Evolutionary conservation across 2,797 vertebrate genomes (phyloP), one percentile per base, ranked within the genome.

Genomic region (Sitta carolinensis): DNA sequence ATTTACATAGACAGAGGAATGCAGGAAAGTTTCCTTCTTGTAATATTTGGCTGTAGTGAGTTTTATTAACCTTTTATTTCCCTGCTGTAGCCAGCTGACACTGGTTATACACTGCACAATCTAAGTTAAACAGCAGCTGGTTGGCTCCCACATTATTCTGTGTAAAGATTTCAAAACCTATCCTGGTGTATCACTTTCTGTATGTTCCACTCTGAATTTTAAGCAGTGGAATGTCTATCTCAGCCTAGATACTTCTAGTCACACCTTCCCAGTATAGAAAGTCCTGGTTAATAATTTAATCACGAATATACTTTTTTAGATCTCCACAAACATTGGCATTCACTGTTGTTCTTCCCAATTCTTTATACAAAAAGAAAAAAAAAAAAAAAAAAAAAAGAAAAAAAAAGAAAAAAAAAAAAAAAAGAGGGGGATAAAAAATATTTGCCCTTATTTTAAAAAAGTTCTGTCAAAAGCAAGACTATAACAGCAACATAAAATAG

Each of bases 121-220:
- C 62, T 69, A 89, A 91, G 66, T 73, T 66, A 76, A 76, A 47
- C 30, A 80, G 68, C 79, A 93, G 72, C 57, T 85, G 57, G 8
- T 48, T 91, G 79, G 42, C 47, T 92, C 19, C 54, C 13, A 25
- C 34, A 19, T 84, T 91, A 42, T 89, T 94, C 79, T 83, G 55
- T 67, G 5, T 9, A 62, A 29, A 22, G 61, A n/a, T 85, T 95
- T 91, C 16, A 55, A 63, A 94, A 80, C 81, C 66, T 34, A 42
- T 75, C 30, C 75, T 87, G 40, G 26, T 87, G 21, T 84, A 76
- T 79, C 22, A 22, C 48, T 89, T 96, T 62, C 82, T 59, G 40
- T 84, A 55, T 94, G 63, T 55, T 94, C 92, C 75, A 92, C n/a
- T 2, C 64, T 92, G 87, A 94, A 83, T 91, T 94, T 75, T 91